A percentile compares a stretch with the other conserved stretches of the same genome.
phyloP scores from a whole-genome alignment of 2,113 vertebrate species.

The Eptatretus burgeri region DNA sequence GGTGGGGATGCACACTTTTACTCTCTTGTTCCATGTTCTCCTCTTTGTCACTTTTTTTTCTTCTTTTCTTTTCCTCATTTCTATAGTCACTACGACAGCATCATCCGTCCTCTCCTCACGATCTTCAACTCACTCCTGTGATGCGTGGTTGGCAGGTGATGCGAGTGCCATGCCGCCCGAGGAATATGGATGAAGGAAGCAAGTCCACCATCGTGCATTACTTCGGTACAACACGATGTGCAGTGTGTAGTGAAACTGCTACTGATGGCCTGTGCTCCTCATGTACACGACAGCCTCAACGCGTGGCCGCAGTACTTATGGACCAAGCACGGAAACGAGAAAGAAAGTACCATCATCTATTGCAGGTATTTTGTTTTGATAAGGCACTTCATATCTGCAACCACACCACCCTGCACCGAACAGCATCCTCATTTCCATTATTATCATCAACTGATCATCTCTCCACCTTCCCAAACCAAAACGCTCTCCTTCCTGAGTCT shows the following conservation, averaged over 20 bases:
- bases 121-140: neutral
- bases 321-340: conserved; percentile 20
- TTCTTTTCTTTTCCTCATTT: neutral
- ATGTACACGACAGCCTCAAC: conserved; percentile 55
- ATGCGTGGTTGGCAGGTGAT: neutral
- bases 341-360: too few relatives aligned
- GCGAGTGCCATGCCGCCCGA: neutral
- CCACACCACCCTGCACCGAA: too few relatives aligned
- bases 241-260: conserved; percentile 66
- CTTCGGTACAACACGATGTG: conserved; percentile 80
- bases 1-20: conserved; percentile 20
- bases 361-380: too few relatives aligned
- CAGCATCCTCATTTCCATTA: too few relatives aligned
- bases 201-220: conserved; percentile 92
- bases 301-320: conserved; percentile 44
- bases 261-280: conserved; percentile 57
- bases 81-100: neutral
- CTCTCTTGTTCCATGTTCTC: neutral
- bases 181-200: conserved; percentile 15
- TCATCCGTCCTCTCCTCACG: neutral
- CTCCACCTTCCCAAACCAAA: too few relatives aligned
- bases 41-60: neutral
- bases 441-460: too few relatives aligned
- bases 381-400: too few relatives aligned
- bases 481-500: too few relatives aligned